Conservation (phyloP, 2,797 vertebrate genomes). For the Antrozous pallidus region DNA sequence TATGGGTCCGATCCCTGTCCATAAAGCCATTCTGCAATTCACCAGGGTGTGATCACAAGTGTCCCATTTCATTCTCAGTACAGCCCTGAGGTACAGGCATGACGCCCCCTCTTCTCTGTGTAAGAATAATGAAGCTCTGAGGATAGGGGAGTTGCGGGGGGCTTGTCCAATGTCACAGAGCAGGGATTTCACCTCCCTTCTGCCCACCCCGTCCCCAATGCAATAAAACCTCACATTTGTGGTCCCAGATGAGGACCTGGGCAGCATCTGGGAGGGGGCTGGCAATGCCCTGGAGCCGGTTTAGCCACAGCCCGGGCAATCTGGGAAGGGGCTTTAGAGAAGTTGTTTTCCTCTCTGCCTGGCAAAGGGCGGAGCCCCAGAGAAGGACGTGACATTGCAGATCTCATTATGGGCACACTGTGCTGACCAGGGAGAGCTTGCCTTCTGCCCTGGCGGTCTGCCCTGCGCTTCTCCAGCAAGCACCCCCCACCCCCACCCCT, state of each 20-base stretch:
- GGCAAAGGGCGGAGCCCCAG: background rate
- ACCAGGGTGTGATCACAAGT: background rate
- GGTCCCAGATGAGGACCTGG: background rate
- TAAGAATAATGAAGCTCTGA: background rate
- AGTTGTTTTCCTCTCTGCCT: background rate
- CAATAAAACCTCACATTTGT: background rate
- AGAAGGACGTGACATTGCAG: accelerated
- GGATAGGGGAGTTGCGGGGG: background rate
- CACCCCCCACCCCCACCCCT: background rate
- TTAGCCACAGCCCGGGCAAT: background rate
- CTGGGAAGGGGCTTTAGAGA: background rate
- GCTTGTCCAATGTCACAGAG: background rate
- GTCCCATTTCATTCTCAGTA: accelerated
- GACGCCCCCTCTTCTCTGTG: background rate
- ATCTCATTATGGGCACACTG: background rate
- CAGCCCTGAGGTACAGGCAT: background rate
- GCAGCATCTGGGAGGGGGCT: background rate
- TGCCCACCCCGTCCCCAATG: background rate
- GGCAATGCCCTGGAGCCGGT: background rate
- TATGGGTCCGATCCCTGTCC: background rate
- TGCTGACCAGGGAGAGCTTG: background rate
- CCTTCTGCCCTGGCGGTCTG: background rate
- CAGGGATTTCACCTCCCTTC: background rate
- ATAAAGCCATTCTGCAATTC: accelerated
- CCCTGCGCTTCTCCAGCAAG: background rate